Evolutionary conservation across 2,888 invertebrate genomes (phyloP), one percentile per base, ranked within the genome.

Genomic region (Lasiommata megera): DNA sequence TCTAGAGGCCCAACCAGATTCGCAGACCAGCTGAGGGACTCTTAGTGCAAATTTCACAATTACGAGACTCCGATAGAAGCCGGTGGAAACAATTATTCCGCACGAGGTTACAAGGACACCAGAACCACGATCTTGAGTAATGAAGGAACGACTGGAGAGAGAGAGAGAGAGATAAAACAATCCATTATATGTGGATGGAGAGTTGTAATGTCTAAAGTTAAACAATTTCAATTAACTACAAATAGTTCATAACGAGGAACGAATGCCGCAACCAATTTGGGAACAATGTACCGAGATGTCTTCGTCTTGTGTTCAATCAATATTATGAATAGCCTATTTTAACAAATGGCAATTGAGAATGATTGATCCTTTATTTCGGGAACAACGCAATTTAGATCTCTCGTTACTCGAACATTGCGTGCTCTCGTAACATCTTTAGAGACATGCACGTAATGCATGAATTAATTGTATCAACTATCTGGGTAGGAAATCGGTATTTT

Each of bases 311-410:
- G 53, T 57, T 57, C 47, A 28, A 62, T 54, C 60, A 62, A 61
- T 58, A 61, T 61, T 60, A 59, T 62, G 62, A 62, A 62, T 62
- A 60, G 62, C 43, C 52, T 48, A 57, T 62, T 57, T 54, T 57
- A 62, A 60, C 60, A 54, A 60, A 62, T 60, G 47, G 38, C 56
- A 62, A 62, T 62, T 62, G 62, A 62, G 46, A 57, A 48, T 60
- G 62, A 62, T 62, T 62, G 60, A 46, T 52, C 62, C 56, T 57
- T 62, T 62, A 62, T 60, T 62, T 62, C 60, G 62, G 56, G 23
- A 54, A 60, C 62, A 60, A 61, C 48, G 43, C 52, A 50, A 9
- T 46, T 14, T 46, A 38, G 29, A 53, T 37, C 12, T 40, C 3
- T 47, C 29, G 44, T 46, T 54, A 34, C 53, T 50, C 40, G 17